phyloP scores from a whole-genome alignment of 2,113 vertebrate genomes.

The Elgaria multicarinata region DNA sequence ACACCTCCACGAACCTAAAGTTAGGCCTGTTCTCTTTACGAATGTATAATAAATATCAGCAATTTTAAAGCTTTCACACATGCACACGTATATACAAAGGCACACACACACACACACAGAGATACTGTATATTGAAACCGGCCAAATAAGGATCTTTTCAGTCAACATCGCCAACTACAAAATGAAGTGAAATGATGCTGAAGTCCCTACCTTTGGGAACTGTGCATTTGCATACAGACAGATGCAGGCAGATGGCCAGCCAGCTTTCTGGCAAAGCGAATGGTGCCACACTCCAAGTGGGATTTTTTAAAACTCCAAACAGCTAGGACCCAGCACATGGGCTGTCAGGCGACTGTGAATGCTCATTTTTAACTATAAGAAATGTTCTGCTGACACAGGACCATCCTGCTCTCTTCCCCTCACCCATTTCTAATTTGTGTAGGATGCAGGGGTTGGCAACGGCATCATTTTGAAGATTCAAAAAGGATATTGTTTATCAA shows the following conservation, averaged over 20 bases:
- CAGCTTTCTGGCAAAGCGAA: constrained; percentile 40
- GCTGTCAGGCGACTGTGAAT: constrained; percentile 27
- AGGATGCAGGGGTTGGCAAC: constrained; percentile 19
- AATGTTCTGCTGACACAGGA: not conserved
- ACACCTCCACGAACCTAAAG: not conserved
- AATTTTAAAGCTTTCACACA: not conserved
- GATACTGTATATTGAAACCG: not conserved
- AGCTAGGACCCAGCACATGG: constrained; percentile 51
- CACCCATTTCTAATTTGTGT: constrained; percentile 29
- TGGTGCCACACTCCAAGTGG: constrained; percentile 38
- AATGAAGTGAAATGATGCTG: constrained; percentile 53
- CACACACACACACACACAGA: not conserved
- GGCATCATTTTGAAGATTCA: constrained; percentile 19
- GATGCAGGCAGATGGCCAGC: constrained; percentile 62
- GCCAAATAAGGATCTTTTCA: constrained; percentile 33
- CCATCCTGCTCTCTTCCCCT: not conserved
- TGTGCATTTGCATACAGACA: constrained; percentile 54
- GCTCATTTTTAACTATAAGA: constrained; percentile 56
- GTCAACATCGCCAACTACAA: not conserved
- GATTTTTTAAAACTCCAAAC: constrained; percentile 52
- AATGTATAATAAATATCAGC: not conserved
- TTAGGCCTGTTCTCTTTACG: not conserved
- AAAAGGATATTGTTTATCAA: not conserved
- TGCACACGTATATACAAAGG: not conserved
- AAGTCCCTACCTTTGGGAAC: constrained; percentile 41